Percentiles rank a stretch among this genome's conserved stretches.
These are phyloP conservation scores for Tichodroma muraria DNA, from an alignment of 2,113 vertebrate species.

Conservation along the genomic window DNA sequence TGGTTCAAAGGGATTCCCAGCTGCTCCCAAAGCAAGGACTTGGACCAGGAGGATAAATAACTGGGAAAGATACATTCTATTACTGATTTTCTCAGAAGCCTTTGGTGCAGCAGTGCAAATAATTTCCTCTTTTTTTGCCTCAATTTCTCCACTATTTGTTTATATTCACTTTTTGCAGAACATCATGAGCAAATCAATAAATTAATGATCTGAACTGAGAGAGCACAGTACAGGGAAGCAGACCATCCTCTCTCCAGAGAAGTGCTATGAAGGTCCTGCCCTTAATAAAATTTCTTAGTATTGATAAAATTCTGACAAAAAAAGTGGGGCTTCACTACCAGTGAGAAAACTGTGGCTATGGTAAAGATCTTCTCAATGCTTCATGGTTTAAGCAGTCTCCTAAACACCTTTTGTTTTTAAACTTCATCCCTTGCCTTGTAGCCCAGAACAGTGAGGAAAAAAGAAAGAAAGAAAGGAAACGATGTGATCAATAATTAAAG, in stretches of 20 bases:
- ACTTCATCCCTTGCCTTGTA: neutral
- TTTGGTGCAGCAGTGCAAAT: neutral
- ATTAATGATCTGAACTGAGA: neutral
- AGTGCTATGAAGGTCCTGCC: neutral
- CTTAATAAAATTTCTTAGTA: neutral
- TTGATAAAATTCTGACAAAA: neutral
- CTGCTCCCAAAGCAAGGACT: neutral
- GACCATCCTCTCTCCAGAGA: neutral
- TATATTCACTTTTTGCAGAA: neutral
- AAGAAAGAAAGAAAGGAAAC: conserved; percentile 22
- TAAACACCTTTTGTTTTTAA: neutral
- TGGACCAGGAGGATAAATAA: neutral
- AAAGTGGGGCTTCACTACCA: neutral
- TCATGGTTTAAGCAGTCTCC: neutral
- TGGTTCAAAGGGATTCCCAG: neutral
- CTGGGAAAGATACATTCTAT: neutral
- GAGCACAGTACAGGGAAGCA: neutral
- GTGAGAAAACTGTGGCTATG: neutral
- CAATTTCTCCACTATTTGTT: neutral
- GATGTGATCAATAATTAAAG: conserved; percentile 24
- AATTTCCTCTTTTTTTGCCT: neutral
- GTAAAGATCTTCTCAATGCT: neutral
- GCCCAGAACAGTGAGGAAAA: neutral
- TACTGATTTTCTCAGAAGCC: neutral
- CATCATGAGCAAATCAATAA: neutral